These are phyloP conservation scores for Drosophila cardini DNA, from an alignment of 1,140 invertebrate species.

Conservation along the genomic window DNA sequence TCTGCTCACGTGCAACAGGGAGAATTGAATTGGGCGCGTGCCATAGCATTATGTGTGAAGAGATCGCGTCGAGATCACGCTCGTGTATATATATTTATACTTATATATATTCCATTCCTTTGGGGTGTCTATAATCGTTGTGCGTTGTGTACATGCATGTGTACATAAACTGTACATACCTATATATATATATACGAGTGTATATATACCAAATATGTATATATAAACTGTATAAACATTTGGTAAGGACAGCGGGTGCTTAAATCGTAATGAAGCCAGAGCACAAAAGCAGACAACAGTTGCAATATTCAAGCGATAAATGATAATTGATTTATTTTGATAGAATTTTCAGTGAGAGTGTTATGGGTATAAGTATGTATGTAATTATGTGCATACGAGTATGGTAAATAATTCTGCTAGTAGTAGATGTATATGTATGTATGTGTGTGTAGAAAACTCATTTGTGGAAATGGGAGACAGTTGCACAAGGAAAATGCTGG, in stretches of 20 bases:
- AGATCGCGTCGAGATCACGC: slow-evolving; percentile 60
- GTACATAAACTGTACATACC: slow-evolving; percentile 1
- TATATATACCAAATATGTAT: neutral
- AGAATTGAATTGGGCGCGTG: slow-evolving; percentile 56
- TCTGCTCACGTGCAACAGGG: slow-evolving; percentile 59
- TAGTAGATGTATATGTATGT: neutral
- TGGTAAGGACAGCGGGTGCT: slow-evolving; percentile 12
- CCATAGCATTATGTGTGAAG: slow-evolving; percentile 60
- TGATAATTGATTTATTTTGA: slow-evolving; percentile 70
- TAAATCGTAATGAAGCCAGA: slow-evolving; percentile 18
- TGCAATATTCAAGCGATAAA: slow-evolving; percentile 32
- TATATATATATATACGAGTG: slow-evolving; percentile 1
- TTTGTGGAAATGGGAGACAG: neutral
- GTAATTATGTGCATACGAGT: neutral
- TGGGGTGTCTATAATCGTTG: slow-evolving; percentile 55
- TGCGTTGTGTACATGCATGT: slow-evolving; percentile 18
- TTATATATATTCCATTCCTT: neutral
- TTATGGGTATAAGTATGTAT: slow-evolving; percentile 5
- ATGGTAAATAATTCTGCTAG: neutral
- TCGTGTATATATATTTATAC: slow-evolving; percentile 42
- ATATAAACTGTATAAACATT: slow-evolving; percentile 16
- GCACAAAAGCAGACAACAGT: slow-evolving; percentile 3
- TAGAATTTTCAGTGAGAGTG: slow-evolving; percentile 40
- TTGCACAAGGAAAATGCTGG: neutral
- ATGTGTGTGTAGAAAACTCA: neutral